Conservation (phyloP, 2,888 invertebrate species). For the Apoderus coryli region DNA sequence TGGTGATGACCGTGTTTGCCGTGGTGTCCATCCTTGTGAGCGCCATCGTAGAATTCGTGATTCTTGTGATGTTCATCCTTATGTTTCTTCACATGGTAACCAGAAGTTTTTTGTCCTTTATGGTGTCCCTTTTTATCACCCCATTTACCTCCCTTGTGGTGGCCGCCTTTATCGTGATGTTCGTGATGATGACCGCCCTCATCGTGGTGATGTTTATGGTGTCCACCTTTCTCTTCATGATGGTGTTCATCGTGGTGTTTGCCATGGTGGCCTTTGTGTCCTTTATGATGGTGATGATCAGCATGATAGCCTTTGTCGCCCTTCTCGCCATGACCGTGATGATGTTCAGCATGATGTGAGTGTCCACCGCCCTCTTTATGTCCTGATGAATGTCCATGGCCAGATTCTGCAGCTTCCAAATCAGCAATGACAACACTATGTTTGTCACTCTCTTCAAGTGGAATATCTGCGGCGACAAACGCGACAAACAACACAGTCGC, state of each 20-base stretch:
- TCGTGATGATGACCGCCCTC: conserved; percentile 56
- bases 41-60: conserved; percentile 62
- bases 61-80: conserved; percentile 65
- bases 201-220: conserved; percentile 39
- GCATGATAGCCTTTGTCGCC: conserved; percentile 61
- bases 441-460: too few species aligned
- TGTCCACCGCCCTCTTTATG: conserved; percentile 52
- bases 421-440: neutral
- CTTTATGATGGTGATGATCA: conserved; percentile 33
- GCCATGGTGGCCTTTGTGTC: conserved; percentile 15
- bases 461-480: too few species aligned
- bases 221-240: conserved; percentile 60
- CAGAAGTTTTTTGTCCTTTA: conserved; percentile 61
- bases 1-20: conserved; percentile 63
- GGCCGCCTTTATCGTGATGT: conserved; percentile 56
- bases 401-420: conserved; percentile 4
- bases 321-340: conserved; percentile 49
- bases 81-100: conserved; percentile 60
- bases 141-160: conserved; percentile 61
- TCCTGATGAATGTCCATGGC: conserved; percentile 12
- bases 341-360: conserved; percentile 48
- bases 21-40: conserved; percentile 71
- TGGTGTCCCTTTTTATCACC: conserved; percentile 64
- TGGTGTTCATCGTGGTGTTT: conserved; percentile 44
- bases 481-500: neutral